A percentile compares a stretch with the other conserved stretches of the same genome.
These are phyloP conservation scores for Serrognathus titanus DNA, from an alignment of 2,888 invertebrate genomes.

Conservation along the genomic window DNA sequence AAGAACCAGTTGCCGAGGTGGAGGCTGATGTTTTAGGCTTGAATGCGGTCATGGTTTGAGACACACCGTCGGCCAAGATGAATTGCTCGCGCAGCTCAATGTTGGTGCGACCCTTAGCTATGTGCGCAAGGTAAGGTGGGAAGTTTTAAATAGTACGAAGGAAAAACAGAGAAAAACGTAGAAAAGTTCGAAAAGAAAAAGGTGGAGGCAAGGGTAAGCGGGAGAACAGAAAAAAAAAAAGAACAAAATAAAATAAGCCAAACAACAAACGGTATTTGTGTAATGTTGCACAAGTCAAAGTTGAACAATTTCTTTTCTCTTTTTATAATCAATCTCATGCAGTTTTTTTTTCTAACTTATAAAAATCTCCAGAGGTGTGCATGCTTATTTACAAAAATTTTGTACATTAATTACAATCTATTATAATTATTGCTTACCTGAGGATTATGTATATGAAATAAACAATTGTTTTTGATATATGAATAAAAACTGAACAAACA, in stretches of 20 bases:
- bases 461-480: no score
- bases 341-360: no score
- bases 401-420: no score
- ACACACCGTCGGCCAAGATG: constrained; percentile 96
- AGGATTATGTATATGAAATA: no score
- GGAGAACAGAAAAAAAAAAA: constrained; percentile 20
- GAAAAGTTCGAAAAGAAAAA: constrained; percentile 8
- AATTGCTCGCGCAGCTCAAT: constrained; percentile 99
- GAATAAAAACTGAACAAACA: no score
- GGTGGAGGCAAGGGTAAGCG: background rate
- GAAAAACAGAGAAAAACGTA: constrained; percentile 22
- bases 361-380: no score
- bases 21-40: constrained; percentile 84
- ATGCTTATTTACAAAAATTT: no score
- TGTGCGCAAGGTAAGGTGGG: constrained; percentile 20
- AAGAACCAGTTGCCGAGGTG: constrained; percentile 31
- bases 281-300: no score
- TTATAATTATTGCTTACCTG: no score
- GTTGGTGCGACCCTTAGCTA: constrained; percentile 99
- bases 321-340: no score
- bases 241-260: constrained; percentile 21
- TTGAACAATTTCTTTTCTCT: no score
- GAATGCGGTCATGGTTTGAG: constrained; percentile 99
- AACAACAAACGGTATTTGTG: constrained; percentile 7
- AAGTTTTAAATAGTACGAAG: constrained; percentile 16